A percentile compares a stretch with the other conserved stretches of the same genome.
Conservation (phyloP, 2,797 vertebrate species). For the Merluccius polli region DNA sequence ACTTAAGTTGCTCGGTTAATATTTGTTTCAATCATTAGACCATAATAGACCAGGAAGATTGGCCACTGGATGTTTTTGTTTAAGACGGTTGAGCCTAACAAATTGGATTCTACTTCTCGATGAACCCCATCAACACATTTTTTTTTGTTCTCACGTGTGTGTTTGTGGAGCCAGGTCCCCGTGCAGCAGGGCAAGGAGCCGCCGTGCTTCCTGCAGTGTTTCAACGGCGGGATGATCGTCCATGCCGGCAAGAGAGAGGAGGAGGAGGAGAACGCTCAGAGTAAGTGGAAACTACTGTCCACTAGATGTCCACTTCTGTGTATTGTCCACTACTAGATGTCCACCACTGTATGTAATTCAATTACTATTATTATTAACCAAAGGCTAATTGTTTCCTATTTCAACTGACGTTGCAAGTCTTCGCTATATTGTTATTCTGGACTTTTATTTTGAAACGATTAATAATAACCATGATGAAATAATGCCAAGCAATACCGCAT, state of each 20-base stretch:
- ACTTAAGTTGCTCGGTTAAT: too few relatives aligned
- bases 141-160: background rate
- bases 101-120: background rate
- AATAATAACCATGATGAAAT: background rate
- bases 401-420: background rate
- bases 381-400: background rate
- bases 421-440: background rate
- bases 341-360: background rate
- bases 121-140: too few relatives aligned
- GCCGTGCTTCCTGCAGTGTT: conserved; percentile 95
- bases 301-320: background rate
- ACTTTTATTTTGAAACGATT: background rate
- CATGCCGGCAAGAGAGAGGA: conserved; percentile 95
- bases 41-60: too few relatives aligned
- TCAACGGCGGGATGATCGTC: conserved; percentile 95
- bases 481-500: background rate
- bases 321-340: background rate
- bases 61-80: too few relatives aligned
- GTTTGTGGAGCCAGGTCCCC: conserved; percentile 77
- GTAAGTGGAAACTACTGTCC: conserved; percentile 72
- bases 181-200: conserved; percentile 97
- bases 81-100: too few relatives aligned
- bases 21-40: too few relatives aligned
- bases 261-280: conserved; percentile 94
- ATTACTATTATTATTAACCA: background rate